Base-by-base conservation (phyloP, 2,888 invertebrate species). In the Axea sp. region DNA sequence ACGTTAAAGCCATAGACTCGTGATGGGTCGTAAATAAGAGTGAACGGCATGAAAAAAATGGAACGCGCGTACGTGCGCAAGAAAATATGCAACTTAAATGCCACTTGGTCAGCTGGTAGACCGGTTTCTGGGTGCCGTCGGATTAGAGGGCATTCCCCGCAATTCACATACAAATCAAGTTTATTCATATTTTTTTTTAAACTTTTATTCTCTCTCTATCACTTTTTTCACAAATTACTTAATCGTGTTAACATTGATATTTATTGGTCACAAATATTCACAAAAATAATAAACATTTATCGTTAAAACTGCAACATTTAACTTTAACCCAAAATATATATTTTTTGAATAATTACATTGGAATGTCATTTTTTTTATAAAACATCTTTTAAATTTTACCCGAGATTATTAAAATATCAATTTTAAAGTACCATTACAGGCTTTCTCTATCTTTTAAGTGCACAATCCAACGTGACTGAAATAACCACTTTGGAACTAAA, bases 61-160 rank as follows among this genome's bases (percentile, higher is more conserved):
- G 60, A 65, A 59, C 65, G 41, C 26, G 41, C 33, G 57, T 43
- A 33, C 35, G 59, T 28, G 55, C 24, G 30, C 19, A 14, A 12
- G 9, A 33, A 37, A 65, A 26, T 26, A 35, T 53, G 53, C 35
- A 51, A 15, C 35, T 30, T 11, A 51, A 68, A 62, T 62, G 11
- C 47, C 28, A 15, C 17, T 31, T 11, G 17, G 8, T 45, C 73
- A 65, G 64, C 67, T 73, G 67, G 35, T 22, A 19, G 39, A 73
- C 73, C 67, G 73, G 67, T 73, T 73, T 71, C 60, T 47, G 53
- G 17, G 9, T 3, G 17, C 9, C 6, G 39, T 41, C 28, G 30
- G 39, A 33, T 62, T 47, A 12, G 49, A 67, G 47, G 41, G 19
- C 57, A 49, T 57, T 65, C 37, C 47, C 53, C 49, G 33, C 8